Conservation (phyloP, 2,113 vertebrate species). For the Chrysochloris asiatica region DNA sequence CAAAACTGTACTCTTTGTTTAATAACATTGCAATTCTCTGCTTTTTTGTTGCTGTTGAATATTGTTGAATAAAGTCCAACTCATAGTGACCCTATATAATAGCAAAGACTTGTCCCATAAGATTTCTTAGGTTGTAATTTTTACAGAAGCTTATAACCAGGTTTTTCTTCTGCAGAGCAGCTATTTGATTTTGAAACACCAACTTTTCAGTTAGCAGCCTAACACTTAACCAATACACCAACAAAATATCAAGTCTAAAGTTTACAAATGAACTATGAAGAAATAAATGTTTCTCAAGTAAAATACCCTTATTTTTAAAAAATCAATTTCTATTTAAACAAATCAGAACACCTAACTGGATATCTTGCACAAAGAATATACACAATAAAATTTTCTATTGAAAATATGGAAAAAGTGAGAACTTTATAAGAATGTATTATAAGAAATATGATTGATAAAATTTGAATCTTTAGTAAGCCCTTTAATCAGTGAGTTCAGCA, state of each 20-base stretch:
- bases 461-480: background rate
- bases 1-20: background rate
- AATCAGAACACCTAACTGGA: background rate
- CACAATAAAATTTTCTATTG: background rate
- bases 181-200: too few relatives aligned
- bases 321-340: background rate
- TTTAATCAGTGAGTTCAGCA: too few relatives aligned
- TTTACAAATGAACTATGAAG: background rate
- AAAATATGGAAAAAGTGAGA: background rate
- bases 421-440: background rate
- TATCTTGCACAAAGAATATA: background rate
- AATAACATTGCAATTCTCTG: background rate
- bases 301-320: background rate
- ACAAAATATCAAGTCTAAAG: background rate
- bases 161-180: too few relatives aligned
- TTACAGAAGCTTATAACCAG: too few relatives aligned
- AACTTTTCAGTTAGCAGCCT: too few relatives aligned
- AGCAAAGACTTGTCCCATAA: too few relatives aligned
- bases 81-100: too few relatives aligned
- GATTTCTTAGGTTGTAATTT: too few relatives aligned
- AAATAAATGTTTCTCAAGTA: background rate
- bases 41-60: too few relatives aligned
- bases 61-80: too few relatives aligned
- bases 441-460: background rate
- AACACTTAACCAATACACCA: too few relatives aligned